A percentile compares a stretch with the other conserved stretches of the same genome.
phyloP scores from a whole-genome alignment of 1,140 invertebrate species.

The Drosophila nigromelanica region DNA sequence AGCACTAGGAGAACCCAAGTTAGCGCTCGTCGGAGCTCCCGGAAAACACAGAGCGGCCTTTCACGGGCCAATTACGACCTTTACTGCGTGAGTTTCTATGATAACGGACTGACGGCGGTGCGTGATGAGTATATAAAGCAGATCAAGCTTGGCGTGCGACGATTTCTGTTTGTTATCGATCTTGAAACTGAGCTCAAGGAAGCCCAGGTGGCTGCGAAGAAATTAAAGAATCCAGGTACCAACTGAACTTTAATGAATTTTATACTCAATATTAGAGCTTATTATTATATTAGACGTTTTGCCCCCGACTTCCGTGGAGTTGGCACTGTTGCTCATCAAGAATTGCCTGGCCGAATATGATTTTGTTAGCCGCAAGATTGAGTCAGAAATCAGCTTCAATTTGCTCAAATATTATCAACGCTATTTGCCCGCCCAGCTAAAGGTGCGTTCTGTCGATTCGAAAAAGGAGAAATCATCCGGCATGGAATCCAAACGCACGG shows the following conservation, averaged over 20 bases:
- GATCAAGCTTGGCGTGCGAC: constrained; percentile 40
- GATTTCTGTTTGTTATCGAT: constrained; percentile 62
- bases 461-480: constrained; percentile 2
- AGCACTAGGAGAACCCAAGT: constrained; percentile 8
- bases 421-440: constrained; percentile 51
- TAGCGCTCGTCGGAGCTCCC: constrained; percentile 1
- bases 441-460: neutral
- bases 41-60: neutral
- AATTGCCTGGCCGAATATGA: constrained; percentile 47
- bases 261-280: neutral
- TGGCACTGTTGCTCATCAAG: constrained; percentile 37
- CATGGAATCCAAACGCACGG: constrained; percentile 6
- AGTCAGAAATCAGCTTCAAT: constrained; percentile 54
- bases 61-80: constrained; percentile 12
- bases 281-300: neutral
- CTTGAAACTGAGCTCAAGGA: constrained; percentile 44
- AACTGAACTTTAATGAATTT: neutral
- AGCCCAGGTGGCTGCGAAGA: neutral
- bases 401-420: constrained; percentile 50
- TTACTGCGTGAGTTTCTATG: constrained; percentile 68
- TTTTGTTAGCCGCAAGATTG: constrained; percentile 29
- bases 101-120: constrained; percentile 56
- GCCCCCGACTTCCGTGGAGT: constrained; percentile 29
- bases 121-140: constrained; percentile 60
- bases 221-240: neutral